Evolutionary conservation across 1,140 invertebrate genomes (phyloP).

Genomic region (Myzus persicae): DNA sequence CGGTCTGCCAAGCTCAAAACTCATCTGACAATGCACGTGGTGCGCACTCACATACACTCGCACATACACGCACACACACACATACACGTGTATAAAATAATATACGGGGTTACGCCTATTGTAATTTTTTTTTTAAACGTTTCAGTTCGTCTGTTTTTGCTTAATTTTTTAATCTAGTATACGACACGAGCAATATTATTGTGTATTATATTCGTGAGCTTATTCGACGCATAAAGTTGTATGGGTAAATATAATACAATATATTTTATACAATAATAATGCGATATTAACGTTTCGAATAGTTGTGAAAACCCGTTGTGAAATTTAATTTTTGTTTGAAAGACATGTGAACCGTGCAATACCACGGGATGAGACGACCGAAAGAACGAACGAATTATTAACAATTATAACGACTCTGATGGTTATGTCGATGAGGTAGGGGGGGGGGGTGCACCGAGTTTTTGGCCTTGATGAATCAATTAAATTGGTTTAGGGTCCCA

Average conservation of each 20-base stretch:
- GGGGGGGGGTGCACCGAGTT: not conserved
- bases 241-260: too few species aligned
- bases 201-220: not conserved
- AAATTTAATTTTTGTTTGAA: not conserved
- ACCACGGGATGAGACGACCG: not conserved
- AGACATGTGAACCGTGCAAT: not conserved
- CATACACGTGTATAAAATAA: too few species aligned
- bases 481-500: conserved; percentile 32
- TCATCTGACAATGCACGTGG: conserved; percentile 17
- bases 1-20: conserved; percentile 42
- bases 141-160: not conserved
- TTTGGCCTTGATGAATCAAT: conserved; percentile 36
- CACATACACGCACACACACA: too few species aligned
- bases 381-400: not conserved
- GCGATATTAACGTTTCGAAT: not conserved
- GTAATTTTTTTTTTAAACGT: conserved; percentile 18
- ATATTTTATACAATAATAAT: too few species aligned
- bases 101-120: not conserved
- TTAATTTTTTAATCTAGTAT: not conserved
- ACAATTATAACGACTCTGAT: not conserved
- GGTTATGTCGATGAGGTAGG: not conserved
- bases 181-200: not conserved
- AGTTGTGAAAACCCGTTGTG: not conserved
- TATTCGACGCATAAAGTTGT: not conserved
- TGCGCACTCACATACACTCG: not conserved